Evolutionary conservation across 2,113 vertebrate species (phyloP), one percentile per base, ranked within the genome.

Genomic region (Onychostruthus taczanowskii): DNA sequence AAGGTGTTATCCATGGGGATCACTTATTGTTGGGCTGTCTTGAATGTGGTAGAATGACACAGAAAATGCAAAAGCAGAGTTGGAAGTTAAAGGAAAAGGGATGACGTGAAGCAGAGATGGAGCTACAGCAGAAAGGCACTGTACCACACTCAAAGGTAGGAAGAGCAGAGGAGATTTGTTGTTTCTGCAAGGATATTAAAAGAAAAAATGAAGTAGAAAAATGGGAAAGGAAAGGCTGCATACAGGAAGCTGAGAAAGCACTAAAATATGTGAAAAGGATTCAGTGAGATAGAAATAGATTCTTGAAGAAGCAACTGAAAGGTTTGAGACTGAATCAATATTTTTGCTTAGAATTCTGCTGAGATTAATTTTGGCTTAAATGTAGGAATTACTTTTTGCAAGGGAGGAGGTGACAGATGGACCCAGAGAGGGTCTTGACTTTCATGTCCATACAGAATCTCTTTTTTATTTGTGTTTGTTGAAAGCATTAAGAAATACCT

Each of bases 291-390:
- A 69, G 87, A 90, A 85, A 85, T 33, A 92, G 44, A 35, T 94
- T 92, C 14, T 35, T 77, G 83, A 97, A 92, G 83, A 89, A 95
- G 67, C 23, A 77, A 17, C 31, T 74, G 31, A 77, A 53, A 2
- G 0, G 26, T 74, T 89, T 94, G 64, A 92, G 75, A 77, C 59
- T 68, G 49, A 93, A 91, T 90, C 58, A 59, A 46, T 84, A 52
- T 74, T 96, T 94, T 94, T 52, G 61, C 67, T 89, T 92, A 72
- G 92, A 96, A 86, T 90, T 95, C 85, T 95, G 55, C 46, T 85
- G 59, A 93, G 59, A 86, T 86, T 77, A 91, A 69, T 86, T 89
- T 79, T 93, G 56, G 61, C 86, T 87, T 64, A 85, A 89, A 93
- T 31, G 31, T 68, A 69, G 72, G 31, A 68, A 49, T 79, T 81